Evolutionary conservation across 2,888 invertebrate species (phyloP).

Genomic region (Auanema freiburgensis): DNA sequence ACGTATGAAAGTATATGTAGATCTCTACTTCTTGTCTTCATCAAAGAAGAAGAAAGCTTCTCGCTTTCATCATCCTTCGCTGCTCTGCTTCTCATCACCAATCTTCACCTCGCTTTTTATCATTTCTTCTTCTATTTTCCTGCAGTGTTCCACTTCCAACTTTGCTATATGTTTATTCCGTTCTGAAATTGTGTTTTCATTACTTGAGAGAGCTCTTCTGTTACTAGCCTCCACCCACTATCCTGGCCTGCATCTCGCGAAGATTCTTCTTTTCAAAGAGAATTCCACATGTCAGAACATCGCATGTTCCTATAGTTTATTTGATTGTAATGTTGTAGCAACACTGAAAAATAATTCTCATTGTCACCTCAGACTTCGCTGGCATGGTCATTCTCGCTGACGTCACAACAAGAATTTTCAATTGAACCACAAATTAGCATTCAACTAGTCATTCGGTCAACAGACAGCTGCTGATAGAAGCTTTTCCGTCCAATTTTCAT

Average conservation of each 20-base stretch:
- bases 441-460: too few species aligned
- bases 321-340: too few species aligned
- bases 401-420: too few species aligned
- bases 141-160: not conserved
- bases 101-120: slow-evolving; percentile 30
- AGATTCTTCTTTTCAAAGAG: slow-evolving; percentile 21
- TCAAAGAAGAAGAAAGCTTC: not conserved
- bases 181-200: slow-evolving; percentile 1
- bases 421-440: too few species aligned
- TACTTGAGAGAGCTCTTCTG: slow-evolving; percentile 24
- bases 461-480: too few species aligned
- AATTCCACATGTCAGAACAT: not conserved
- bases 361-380: too few species aligned
- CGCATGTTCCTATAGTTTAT: too few species aligned
- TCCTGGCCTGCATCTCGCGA: too few species aligned
- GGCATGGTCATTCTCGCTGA: too few species aligned
- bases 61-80: slow-evolving; percentile 13
- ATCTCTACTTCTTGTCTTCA: not conserved
- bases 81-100: slow-evolving; percentile 13
- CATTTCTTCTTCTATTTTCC: slow-evolving; percentile 10
- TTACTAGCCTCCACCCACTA: too few species aligned
- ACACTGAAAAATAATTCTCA: too few species aligned
- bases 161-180: slow-evolving; percentile 1
- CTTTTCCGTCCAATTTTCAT: too few species aligned
- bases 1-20: not conserved